Base-by-base conservation (phyloP, 1,140 invertebrate species). In the Diabrotica virgifera region DNA sequence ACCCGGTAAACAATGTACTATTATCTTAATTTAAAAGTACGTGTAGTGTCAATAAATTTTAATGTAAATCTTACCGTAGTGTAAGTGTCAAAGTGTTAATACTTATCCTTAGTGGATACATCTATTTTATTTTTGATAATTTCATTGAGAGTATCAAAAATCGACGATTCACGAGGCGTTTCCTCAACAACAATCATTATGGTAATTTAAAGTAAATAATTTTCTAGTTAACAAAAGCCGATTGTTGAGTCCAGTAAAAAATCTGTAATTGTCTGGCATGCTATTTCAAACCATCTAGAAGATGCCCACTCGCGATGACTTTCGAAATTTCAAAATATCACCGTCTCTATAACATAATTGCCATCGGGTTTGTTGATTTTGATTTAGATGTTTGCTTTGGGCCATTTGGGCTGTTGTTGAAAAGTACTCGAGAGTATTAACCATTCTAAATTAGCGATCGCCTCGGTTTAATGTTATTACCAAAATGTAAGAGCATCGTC, bases 241-340 rank as follows among this genome's bases (percentile, higher is more conserved):
- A 46, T 46, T 46, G 40, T 46, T 46, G 40, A 46, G n/a, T 46
- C n/a, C 2, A 46, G n/a, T 10, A 46, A 46, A 46, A 46, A 46
- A 46, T 10, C 3, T 59, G 53, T 62, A 53, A 52, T 37, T 63
- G 62, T 13, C 9, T 5, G 53, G 8, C 9, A 12, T 35, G 53
- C 11, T 35, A 35, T 54, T 54, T 35, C 53, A 13, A 12, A 54
- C 53, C 13, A 54, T 54, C 53, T 46, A 46, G 40, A 46, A 46
- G 8, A 46, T 46, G 6, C 40, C 40, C 40, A 46, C 40, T 46
- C 40, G 40, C 40, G 40, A 46, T 46, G 40, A 46, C 40, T 10
- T 8, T 46, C n/a, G 40, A 46, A 46, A 46, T 46, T 46, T 46
- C 40, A 46, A 46, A n/a, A 46, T 46, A 46, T 5, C n/a, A 46